These are phyloP conservation scores for Grantiella picta DNA, from an alignment of 2,113 vertebrate genomes.

Conservation along the genomic window DNA sequence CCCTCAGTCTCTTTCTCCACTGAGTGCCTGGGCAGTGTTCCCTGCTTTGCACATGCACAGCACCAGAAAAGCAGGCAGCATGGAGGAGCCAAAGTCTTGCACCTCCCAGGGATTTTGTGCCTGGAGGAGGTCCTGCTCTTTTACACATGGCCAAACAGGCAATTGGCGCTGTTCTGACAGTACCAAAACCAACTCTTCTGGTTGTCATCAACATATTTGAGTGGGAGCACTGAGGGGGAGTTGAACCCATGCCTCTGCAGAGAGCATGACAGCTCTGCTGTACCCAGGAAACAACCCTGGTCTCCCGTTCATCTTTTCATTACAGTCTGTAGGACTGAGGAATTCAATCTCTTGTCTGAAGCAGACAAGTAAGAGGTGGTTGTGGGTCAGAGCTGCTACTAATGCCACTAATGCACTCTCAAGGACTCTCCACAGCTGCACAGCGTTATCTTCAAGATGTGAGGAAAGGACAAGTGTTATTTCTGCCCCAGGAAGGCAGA, in stretches of 20 bases:
- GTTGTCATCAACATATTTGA: not conserved
- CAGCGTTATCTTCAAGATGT: not conserved
- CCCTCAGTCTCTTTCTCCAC: not conserved
- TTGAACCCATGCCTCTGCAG: not conserved
- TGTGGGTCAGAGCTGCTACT: conserved; percentile 18
- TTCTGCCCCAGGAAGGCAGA: conserved; percentile 13
- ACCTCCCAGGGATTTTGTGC: not conserved
- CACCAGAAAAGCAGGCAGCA: not conserved
- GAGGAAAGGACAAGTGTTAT: not conserved
- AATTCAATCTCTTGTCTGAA: not conserved
- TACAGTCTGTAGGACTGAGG: not conserved
- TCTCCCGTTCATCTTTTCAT: not conserved
- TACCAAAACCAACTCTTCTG: not conserved
- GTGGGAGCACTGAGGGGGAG: not conserved
- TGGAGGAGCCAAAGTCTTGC: not conserved
- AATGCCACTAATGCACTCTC: conserved; percentile 35
- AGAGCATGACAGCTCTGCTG: not conserved
- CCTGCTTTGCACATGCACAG: fast-evolving
- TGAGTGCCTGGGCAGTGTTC: not conserved
- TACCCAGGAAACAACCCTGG: not conserved
- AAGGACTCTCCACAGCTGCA: conserved; percentile 22
- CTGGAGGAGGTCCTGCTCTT: not conserved
- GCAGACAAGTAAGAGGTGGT: not conserved
- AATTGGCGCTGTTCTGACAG: not conserved
- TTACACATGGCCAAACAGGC: not conserved